Conservation (phyloP, 64 coral and sea anemone species). For the Montipora capricornis region DNA sequence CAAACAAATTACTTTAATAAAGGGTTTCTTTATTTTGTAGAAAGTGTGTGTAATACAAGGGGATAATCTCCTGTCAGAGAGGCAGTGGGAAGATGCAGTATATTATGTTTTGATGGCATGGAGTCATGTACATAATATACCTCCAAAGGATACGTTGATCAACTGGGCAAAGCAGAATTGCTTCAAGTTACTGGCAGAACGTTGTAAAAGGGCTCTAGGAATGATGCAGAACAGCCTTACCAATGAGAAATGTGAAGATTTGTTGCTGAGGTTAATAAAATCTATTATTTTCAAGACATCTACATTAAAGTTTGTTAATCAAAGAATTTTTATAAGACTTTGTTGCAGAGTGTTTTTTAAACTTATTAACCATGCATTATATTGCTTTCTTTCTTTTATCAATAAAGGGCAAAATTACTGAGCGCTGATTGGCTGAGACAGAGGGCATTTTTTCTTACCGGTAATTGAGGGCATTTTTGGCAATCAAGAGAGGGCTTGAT, state of each 20-base stretch:
- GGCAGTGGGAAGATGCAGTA: constrained; percentile 59
- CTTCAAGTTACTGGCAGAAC: constrained; percentile 70
- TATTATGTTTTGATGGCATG: constrained; percentile 82
- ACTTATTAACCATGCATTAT: too few species aligned
- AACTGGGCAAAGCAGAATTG: constrained; percentile 80
- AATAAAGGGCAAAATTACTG: too few species aligned
- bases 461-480: too few species aligned
- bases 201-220: constrained; percentile 59
- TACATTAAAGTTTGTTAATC: too few species aligned
- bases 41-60: constrained; percentile 82
- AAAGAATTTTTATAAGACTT: too few species aligned
- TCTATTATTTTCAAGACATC: background rate
- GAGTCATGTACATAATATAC: constrained; percentile 56
- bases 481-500: too few species aligned
- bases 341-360: too few species aligned
- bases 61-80: constrained; percentile 23
- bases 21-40: constrained; percentile 3
- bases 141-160: too few species aligned
- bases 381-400: too few species aligned
- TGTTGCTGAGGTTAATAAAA: constrained; percentile 49
- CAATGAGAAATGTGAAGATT: constrained; percentile 48
- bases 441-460: too few species aligned
- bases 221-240: constrained; percentile 45
- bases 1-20: too few species aligned
- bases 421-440: too few species aligned